Evolutionary conservation across 1,140 invertebrate genomes (phyloP).

Genomic region (Steinernema feltiae): DNA sequence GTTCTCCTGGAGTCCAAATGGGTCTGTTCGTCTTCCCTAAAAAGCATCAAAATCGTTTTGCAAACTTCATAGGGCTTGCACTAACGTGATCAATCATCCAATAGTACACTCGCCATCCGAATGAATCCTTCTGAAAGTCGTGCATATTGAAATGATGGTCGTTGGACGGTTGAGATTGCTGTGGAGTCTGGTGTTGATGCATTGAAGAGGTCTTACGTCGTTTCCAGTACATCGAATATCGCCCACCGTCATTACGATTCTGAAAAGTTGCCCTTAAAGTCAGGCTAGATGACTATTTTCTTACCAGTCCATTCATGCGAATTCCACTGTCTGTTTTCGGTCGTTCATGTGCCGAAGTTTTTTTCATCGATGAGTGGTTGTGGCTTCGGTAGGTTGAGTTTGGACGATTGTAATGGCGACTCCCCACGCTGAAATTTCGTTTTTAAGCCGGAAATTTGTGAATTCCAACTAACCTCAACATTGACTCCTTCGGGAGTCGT

Average conservation of each 20-base stretch:
- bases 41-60: background rate
- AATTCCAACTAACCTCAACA: background rate
- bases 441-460: background rate
- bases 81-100: constrained; percentile 38
- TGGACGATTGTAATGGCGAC: background rate
- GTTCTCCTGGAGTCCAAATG: constrained; percentile 31
- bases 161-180: constrained; percentile 9
- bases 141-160: constrained; percentile 24
- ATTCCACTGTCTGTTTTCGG: background rate
- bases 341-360: background rate
- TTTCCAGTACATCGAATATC: constrained; percentile 31
- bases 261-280: background rate
- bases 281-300: background rate
- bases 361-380: background rate
- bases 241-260: constrained; percentile 23
- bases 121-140: constrained; percentile 28
- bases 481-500: constrained; percentile 27
- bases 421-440: background rate
- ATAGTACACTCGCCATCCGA: constrained; percentile 39
- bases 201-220: background rate
- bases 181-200: background rate
- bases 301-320: background rate
- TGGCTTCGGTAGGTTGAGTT: background rate
- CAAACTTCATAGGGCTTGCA: background rate
- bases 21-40: constrained; percentile 31